Percentiles rank a stretch among this genome's conserved stretches.
These are phyloP conservation scores for Chloroclystis v-ata DNA, from an alignment of 2,888 invertebrate species.

Conservation along the genomic window DNA sequence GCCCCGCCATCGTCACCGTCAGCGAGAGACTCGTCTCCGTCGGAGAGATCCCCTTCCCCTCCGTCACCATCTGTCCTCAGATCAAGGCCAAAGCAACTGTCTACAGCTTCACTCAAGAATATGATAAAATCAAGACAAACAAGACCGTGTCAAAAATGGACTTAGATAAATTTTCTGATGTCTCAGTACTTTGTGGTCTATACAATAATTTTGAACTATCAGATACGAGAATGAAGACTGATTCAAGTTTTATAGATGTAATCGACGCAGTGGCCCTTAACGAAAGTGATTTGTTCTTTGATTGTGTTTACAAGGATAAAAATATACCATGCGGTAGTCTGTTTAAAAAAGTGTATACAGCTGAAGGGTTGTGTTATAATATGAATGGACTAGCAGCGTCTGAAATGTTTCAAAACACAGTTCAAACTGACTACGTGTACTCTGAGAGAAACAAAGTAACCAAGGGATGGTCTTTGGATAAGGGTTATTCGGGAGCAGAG, in stretches of 20 bases:
- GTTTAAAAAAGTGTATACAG: conserved; percentile 7
- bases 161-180: neutral
- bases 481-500: conserved; percentile 31
- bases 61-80: conserved; percentile 44
- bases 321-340: neutral
- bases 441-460: conserved; percentile 15
- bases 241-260: neutral
- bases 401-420: neutral
- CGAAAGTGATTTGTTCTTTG: neutral
- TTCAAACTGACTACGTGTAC: conserved; percentile 36
- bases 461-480: conserved; percentile 34
- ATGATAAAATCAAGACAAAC: neutral
- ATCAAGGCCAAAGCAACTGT: conserved; percentile 23
- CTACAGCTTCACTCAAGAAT: conserved; percentile 33
- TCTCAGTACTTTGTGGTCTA: neutral
- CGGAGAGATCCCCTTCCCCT: conserved; percentile 46
- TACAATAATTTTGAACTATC: neutral
- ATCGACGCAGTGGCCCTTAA: neutral
- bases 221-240: conserved; percentile 1
- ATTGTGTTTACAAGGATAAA: neutral
- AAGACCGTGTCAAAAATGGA: neutral
- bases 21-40: conserved; percentile 41
- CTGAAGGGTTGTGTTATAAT: conserved; percentile 1
- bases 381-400: neutral
- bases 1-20: conserved; percentile 14